Conservation (phyloP, 64 coral and sea anemone species). For the Montipora sp. region DNA sequence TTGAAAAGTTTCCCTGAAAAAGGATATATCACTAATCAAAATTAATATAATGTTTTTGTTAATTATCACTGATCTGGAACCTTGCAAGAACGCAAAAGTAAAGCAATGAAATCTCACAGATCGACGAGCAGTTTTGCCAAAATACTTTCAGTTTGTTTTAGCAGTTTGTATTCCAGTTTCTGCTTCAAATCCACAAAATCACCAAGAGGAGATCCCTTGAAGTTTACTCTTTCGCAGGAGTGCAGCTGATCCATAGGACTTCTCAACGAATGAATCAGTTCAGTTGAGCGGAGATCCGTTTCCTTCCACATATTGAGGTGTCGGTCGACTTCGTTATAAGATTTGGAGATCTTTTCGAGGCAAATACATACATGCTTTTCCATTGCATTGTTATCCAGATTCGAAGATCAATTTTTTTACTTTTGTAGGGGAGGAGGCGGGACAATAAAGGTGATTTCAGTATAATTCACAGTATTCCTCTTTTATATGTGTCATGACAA, state of each 20-base stretch:
- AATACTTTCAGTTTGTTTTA: slow-evolving; percentile 22
- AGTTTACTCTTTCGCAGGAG: neutral
- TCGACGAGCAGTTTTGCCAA: neutral
- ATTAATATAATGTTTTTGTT: too few relatives aligned
- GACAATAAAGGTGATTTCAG: too few relatives aligned
- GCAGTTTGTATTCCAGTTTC: slow-evolving; percentile 14
- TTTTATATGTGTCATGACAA: too few relatives aligned
- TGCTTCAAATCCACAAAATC: slow-evolving; percentile 8
- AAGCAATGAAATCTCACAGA: neutral
- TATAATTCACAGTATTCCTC: too few relatives aligned
- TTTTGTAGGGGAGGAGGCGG: too few relatives aligned
- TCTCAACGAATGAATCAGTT: slow-evolving; percentile 21
- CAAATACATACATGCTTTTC: neutral
- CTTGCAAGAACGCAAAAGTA: too few relatives aligned
- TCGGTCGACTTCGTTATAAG: neutral
- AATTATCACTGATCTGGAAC: too few relatives aligned
- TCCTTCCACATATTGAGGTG: slow-evolving; percentile 38
- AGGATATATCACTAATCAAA: neutral
- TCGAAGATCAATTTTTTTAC: neutral
- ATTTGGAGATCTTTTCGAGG: slow-evolving; percentile 8
- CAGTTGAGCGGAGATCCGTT: neutral
- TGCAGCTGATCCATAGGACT: slow-evolving; percentile 30
- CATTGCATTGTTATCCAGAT: neutral
- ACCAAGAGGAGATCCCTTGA: neutral
- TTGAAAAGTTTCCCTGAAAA: slow-evolving; percentile 7